Evolutionary conservation across 2,797 vertebrate genomes (phyloP), one percentile per base, ranked within the genome.

Genomic region (Coccyzus lansbergi): DNA sequence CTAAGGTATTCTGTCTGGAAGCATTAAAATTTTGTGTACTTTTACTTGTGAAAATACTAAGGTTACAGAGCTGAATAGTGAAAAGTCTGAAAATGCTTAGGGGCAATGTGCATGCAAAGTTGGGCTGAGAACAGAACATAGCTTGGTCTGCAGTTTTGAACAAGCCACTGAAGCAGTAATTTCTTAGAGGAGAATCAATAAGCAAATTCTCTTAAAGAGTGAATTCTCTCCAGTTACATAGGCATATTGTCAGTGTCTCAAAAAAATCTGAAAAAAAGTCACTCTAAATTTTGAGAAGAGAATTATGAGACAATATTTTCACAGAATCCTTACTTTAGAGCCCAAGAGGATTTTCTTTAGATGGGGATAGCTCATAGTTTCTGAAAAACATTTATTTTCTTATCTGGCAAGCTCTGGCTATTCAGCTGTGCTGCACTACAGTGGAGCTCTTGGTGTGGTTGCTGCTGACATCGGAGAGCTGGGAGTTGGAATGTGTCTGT

Each of bases 401-500:
- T 93, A 67, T 79, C 84, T 91, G 49, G 78, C 51, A 89, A 71
- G 31, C 12, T 60, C 72, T 87, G 53, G 69, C 42, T 83, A 85
- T 89, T 69, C 64, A 80, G 28, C 65, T 22, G 8, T 9, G 18
- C 60, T 0, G 1, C 38, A 59, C 34, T 69, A 55, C 42, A 87
- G 53, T 0, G 1, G 53, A 85, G 55, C 11, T 69, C 62, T 81
- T 2, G 0, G 40, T 52, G 67, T 0, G 5, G 67, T 49, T 77
- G 65, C 80, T 78, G 29, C 53, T 96, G 87, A 95, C 78, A 86
- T 92, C 85, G 86, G 67, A 53, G 63, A 44, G 31, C 72, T 93
- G 96, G 93, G 63, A 44, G 31, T 75, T 93, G 96, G 93, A 97
- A 96, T 92, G 87, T 86, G 74, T 94, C 90, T 94, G 90, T 75